Percentiles rank a stretch among this genome's conserved stretches.
These are phyloP conservation scores for Lepidocyrtoides sp. DNA, from an alignment of 2,888 invertebrate genomes.

Conservation along the genomic window DNA sequence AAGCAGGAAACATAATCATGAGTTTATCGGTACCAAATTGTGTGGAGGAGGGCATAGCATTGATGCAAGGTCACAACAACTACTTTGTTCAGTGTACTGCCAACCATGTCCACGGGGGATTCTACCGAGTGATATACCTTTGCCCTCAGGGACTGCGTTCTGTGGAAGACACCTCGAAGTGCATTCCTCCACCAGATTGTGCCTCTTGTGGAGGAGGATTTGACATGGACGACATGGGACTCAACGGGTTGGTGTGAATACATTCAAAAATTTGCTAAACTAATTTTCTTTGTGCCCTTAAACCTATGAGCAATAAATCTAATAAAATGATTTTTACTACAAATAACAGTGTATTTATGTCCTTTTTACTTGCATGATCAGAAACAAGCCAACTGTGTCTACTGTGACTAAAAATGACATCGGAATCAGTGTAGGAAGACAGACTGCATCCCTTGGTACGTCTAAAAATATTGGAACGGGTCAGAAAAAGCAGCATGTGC, in stretches of 20 bases:
- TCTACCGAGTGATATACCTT: conserved; percentile 79
- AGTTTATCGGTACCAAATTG: conserved; percentile 77
- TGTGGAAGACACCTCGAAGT: conserved; percentile 75
- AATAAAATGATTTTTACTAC: too few species aligned
- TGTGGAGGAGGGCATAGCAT: conserved; percentile 79
- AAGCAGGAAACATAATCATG: conserved; percentile 50
- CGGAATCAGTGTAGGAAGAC: conserved; percentile 1
- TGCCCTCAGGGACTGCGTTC: conserved; percentile 77
- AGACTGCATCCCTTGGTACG: background rate
- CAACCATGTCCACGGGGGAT: conserved; percentile 75
- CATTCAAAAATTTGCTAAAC: too few species aligned
- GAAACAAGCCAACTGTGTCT: background rate
- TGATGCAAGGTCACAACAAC: conserved; percentile 82
- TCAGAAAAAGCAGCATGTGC: background rate
- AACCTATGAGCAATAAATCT: too few species aligned
- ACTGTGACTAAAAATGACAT: background rate
- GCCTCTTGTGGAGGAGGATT: conserved; percentile 42
- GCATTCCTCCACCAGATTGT: conserved; percentile 82
- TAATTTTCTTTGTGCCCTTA: too few species aligned
- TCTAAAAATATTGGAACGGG: background rate
- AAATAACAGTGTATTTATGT: too few species aligned
- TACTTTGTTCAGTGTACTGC: conserved; percentile 80
- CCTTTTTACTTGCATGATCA: background rate
- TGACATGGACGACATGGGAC: background rate
- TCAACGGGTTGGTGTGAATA: conserved; percentile 42